Percentiles rank a stretch among this genome's conserved stretches.
phyloP scores from a whole-genome alignment of 2,113 vertebrate species.

The Urocolius indicus region DNA sequence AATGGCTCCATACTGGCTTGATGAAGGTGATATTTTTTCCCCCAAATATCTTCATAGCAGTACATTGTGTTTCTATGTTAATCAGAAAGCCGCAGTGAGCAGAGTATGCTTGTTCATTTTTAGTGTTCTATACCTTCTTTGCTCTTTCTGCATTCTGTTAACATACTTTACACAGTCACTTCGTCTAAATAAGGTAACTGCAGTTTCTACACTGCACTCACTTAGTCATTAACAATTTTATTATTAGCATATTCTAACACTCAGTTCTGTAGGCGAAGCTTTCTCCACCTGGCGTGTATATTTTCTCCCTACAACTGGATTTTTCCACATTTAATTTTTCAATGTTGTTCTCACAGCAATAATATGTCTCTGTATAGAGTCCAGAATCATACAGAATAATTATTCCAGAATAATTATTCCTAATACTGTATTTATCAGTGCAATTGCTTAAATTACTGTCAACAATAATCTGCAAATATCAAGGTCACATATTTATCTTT shows the following conservation, averaged over 20 bases:
- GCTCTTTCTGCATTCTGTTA: constrained; percentile 53
- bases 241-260: constrained; percentile 62
- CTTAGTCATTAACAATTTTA: constrained; percentile 71
- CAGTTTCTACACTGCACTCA: constrained; percentile 43
- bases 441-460: constrained; percentile 33
- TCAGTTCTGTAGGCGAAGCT: constrained; percentile 48
- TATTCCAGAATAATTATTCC: constrained; percentile 42
- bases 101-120: constrained; percentile 54
- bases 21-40: not conserved
- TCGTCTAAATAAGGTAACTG: constrained; percentile 66
- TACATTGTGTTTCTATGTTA: constrained; percentile 22
- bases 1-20: not conserved
- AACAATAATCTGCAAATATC: constrained; percentile 46
- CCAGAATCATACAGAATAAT: constrained; percentile 3
- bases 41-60: constrained; percentile 1
- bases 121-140: constrained; percentile 28
- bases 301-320: constrained; percentile 44
- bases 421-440: constrained; percentile 22
- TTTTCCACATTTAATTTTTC: constrained; percentile 57
- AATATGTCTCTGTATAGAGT: constrained; percentile 1
- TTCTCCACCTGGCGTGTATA: constrained; percentile 35
- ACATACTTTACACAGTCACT: constrained; percentile 53
- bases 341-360: constrained; percentile 27
- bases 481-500: constrained; percentile 28
- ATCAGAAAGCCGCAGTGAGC: not conserved